Evolutionary conservation across 2,888 invertebrate species (phyloP).

Genomic region (Margaritifera margaritifera): DNA sequence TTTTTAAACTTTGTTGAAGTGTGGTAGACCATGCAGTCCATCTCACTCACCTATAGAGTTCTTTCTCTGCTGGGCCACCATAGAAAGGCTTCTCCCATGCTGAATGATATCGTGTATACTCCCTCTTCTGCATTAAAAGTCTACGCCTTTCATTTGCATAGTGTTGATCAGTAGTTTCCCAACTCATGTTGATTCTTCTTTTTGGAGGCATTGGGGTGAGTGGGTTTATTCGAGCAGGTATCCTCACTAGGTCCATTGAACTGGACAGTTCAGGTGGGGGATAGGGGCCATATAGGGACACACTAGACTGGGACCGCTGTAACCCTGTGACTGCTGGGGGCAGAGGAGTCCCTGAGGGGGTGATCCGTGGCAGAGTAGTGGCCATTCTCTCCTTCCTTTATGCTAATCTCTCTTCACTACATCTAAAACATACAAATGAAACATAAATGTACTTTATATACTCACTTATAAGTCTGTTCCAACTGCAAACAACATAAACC

Average conservation of each 20-base stretch:
- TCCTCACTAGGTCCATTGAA: slow-evolving; percentile 53
- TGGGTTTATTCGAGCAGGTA: slow-evolving; percentile 63
- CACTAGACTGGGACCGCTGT: slow-evolving; percentile 41
- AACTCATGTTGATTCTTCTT: slow-evolving; percentile 60
- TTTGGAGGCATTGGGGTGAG: slow-evolving; percentile 63
- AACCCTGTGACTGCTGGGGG: slow-evolving; percentile 24
- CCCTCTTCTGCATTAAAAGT: slow-evolving; percentile 66
- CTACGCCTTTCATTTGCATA: slow-evolving; percentile 66
- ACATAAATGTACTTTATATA: background rate
- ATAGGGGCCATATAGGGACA: slow-evolving; percentile 54
- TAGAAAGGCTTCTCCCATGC: slow-evolving; percentile 71
- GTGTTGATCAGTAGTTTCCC: slow-evolving; percentile 68
- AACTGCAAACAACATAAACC: no score
- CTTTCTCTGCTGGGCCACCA: slow-evolving; percentile 67
- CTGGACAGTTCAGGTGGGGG: slow-evolving; percentile 62
- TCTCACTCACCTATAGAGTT: slow-evolving; percentile 64
- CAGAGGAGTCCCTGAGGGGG: slow-evolving; percentile 49
- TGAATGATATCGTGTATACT: slow-evolving; percentile 69
- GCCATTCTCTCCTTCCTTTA: slow-evolving; percentile 17
- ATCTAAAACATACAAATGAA: slow-evolving; percentile 2
- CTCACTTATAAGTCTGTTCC: no score
- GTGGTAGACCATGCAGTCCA: background rate
- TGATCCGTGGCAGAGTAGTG: slow-evolving; percentile 59
- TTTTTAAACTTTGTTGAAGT: no score
- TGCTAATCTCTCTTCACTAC: background rate